A percentile compares a stretch with the other conserved stretches of the same genome.
Evolutionary conservation across 2,113 vertebrate genomes (phyloP).

Genomic region (Platysteira castanea): DNA sequence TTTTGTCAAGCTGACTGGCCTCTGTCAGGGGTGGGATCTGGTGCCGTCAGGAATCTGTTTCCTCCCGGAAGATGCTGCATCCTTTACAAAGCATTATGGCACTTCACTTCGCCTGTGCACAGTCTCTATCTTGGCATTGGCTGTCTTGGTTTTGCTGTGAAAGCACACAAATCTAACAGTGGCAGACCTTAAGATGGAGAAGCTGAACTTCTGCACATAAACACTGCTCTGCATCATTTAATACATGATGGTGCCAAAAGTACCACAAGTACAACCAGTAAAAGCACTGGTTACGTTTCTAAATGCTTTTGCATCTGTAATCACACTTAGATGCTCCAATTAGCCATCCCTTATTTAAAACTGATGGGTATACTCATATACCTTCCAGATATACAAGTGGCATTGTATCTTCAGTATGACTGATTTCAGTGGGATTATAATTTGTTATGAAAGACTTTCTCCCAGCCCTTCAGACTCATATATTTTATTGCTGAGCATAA

Average conservation of each 20-base stretch:
- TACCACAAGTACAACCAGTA: background rate
- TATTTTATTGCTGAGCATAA: background rate
- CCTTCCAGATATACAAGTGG: background rate
- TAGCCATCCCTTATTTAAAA: background rate
- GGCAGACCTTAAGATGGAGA: fast-evolving
- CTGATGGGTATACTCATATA: fast-evolving
- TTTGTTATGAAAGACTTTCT: background rate
- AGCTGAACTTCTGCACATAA: background rate
- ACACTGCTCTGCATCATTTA: background rate
- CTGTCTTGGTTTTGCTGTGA: background rate
- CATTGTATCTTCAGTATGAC: background rate
- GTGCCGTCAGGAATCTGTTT: background rate
- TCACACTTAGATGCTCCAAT: background rate
- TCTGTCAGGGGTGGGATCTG: background rate
- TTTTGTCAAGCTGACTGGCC: background rate
- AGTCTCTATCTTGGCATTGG: fast-evolving
- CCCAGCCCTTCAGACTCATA: background rate
- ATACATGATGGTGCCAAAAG: background rate
- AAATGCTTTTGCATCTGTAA: background rate
- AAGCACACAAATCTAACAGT: background rate
- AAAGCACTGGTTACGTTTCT: background rate
- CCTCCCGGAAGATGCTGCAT: background rate
- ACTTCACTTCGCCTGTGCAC: fast-evolving
- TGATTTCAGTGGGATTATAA: background rate
- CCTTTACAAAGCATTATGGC: background rate